Evolutionary conservation across 2,888 invertebrate species (phyloP).

Genomic region (Odontomyia ornata): DNA sequence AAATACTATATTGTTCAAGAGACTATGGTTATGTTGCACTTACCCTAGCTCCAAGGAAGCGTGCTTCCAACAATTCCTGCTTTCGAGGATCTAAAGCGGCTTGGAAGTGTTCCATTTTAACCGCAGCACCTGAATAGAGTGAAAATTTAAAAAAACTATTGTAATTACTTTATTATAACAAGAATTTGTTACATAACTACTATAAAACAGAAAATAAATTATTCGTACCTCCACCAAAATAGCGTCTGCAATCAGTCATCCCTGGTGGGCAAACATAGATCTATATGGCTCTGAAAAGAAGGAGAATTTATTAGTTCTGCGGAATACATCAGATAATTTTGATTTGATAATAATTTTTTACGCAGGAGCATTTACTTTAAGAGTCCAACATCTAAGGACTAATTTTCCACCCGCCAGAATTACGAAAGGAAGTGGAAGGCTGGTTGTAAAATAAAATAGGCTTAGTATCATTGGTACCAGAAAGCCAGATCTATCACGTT

Average conservation of each 20-base stretch:
- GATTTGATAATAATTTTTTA: too few species aligned
- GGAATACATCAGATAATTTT: too few species aligned
- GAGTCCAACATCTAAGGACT: too few species aligned
- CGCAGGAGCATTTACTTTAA: too few species aligned
- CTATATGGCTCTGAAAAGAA: constrained; percentile 51
- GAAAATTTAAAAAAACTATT: too few species aligned
- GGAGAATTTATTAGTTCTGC: neutral
- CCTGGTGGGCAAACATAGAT: constrained; percentile 62
- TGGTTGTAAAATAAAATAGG: too few species aligned
- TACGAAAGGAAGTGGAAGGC: too few species aligned
- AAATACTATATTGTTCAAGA: too few species aligned
- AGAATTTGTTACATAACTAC: neutral
- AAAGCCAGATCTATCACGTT: too few species aligned
- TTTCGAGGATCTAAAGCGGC: constrained; percentile 97
- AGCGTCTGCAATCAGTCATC: constrained; percentile 75
- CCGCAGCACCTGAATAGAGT: constrained; percentile 78
- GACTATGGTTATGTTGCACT: too few species aligned
- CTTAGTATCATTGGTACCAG: too few species aligned
- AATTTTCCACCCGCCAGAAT: too few species aligned
- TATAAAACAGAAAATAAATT: neutral
- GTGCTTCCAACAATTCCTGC: constrained; percentile 97
- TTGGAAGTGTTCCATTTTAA: constrained; percentile 97
- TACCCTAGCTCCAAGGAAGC: constrained; percentile 96
- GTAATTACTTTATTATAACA: neutral
- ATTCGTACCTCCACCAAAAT: constrained; percentile 72